Evolutionary conservation across 2,797 vertebrate species (phyloP), one percentile per base, ranked within the genome.

Genomic region (Coracias cyanogaster): DNA sequence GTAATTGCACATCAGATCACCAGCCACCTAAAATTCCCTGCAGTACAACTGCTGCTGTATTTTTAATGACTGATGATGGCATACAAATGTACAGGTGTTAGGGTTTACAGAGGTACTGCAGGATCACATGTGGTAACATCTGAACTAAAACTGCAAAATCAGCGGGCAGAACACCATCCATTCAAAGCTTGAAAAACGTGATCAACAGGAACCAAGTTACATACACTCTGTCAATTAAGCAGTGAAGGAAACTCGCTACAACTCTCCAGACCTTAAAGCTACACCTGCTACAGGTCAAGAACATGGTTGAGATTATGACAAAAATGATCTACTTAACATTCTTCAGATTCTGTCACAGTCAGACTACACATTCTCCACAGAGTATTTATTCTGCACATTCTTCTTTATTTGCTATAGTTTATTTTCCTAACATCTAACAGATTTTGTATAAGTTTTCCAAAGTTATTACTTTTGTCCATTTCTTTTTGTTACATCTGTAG

Each of bases 181-280:
- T 13, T 62, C n/a, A 51, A 82, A 39, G 39, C 58, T 51, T 76
- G 66, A 77, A 89, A 71, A 92, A 65, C 1, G 2, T 12, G 28
- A 72, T 2, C 0, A 0, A 72, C 20, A 39, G 51, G 28, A 87
- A 79, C 5, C 9, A 52, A 65, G 19, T 69, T 58, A 52, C 25
- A 67, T 4, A 55, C 16, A 15, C 18, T 25, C 61, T 37, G 12
- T 58, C 35, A 51, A 31, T 7, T 16, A 24, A 5, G 24, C 21
- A 79, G 41, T 6, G 19, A 54, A 86, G 72, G 11, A 72, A 90
- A 77, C 16, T 54, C 79, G 14, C 31, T 48, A 29, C 24, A 82
- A 35, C 11, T 19, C 19, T 78, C 20, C 52, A 78, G 26, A 70
- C 35, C 20, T 58, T 37, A 90, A 77, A 61, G 45, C 28, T 45